A percentile compares a stretch with the other conserved stretches of the same genome.
Evolutionary conservation across 2,888 invertebrate genomes (phyloP).

Genomic region (Eumerus sabulonum): DNA sequence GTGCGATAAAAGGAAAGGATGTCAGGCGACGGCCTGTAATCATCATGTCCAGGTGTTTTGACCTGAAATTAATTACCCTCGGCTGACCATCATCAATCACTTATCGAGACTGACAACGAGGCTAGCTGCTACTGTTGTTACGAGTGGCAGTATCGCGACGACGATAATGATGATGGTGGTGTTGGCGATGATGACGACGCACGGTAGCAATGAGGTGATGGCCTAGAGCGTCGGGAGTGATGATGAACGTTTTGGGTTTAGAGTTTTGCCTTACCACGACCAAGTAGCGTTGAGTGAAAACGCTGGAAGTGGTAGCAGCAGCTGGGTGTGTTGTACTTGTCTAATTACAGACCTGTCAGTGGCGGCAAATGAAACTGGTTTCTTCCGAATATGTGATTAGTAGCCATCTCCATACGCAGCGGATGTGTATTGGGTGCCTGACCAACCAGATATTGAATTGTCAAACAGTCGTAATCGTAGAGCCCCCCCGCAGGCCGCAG

Average conservation of each 20-base stretch:
- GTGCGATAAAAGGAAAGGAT: background rate
- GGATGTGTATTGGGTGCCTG: background rate
- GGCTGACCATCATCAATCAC: conserved; percentile 43
- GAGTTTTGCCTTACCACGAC: too few relatives aligned
- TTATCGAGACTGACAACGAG: conserved; percentile 24
- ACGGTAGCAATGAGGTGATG: conserved; percentile 27
- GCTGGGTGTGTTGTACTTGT: conserved; percentile 25
- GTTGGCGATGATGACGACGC: too few relatives aligned
- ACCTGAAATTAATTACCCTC: conserved; percentile 37
- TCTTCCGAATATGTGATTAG: conserved; percentile 43
- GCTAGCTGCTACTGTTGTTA: background rate
- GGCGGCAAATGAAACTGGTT: conserved; percentile 24
- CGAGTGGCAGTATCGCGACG: conserved; percentile 24
- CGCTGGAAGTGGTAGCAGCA: conserved; percentile 19
- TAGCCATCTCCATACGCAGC: conserved; percentile 4
- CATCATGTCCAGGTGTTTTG: conserved; percentile 35
- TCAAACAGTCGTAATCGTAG: conserved; percentile 40
- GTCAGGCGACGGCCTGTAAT: conserved; percentile 4
- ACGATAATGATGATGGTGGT: too few relatives aligned
- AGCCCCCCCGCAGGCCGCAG: conserved; percentile 7
- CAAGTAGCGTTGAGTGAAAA: background rate
- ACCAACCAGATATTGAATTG: conserved; percentile 44
- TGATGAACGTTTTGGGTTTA: conserved; percentile 1
- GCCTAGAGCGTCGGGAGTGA: conserved; percentile 4
- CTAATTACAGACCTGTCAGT: conserved; percentile 36